A percentile compares a stretch with the other conserved stretches of the same genome.
Evolutionary conservation across 1,140 invertebrate genomes (phyloP).

Genomic region (Trichonephila inaurata): DNA sequence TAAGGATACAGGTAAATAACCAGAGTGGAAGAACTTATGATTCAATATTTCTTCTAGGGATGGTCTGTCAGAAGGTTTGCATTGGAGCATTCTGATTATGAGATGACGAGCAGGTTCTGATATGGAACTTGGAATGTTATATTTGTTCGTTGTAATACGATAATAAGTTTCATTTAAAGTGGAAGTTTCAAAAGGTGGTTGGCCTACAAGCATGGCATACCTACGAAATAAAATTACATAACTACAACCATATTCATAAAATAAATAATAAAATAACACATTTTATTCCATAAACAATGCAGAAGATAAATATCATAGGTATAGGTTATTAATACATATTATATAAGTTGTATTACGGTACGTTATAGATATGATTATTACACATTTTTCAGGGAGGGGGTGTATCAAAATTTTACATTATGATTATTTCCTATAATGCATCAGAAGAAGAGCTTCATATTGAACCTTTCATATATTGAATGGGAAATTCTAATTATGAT

Average conservation of each 20-base stretch:
- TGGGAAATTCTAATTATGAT: no score
- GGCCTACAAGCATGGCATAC: constrained; percentile 95
- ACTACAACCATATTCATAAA: not conserved
- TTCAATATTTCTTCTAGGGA: constrained; percentile 88
- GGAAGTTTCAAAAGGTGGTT: constrained; percentile 97
- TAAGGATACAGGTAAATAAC: constrained; percentile 78
- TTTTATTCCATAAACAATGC: no score
- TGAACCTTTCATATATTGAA: no score
- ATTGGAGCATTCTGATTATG: constrained; percentile 91
- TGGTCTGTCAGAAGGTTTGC: constrained; percentile 90
- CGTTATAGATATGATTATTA: no score
- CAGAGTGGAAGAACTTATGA: constrained; percentile 87
- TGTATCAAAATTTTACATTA: no score
- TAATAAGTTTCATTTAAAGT: constrained; percentile 92
- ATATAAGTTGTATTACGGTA: no score
- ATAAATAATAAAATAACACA: not conserved
- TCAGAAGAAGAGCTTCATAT: no score
- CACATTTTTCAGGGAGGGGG: no score
- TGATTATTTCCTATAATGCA: no score
- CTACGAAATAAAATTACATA: constrained; percentile 78
- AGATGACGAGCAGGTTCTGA: constrained; percentile 87
- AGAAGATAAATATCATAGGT: no score
- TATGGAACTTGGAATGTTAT: constrained; percentile 89
- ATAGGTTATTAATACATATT: no score
- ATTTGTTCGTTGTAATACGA: constrained; percentile 95